These are phyloP conservation scores for Phaedon cochleariae DNA, from an alignment of 2,888 invertebrate species.

Conservation along the genomic window DNA sequence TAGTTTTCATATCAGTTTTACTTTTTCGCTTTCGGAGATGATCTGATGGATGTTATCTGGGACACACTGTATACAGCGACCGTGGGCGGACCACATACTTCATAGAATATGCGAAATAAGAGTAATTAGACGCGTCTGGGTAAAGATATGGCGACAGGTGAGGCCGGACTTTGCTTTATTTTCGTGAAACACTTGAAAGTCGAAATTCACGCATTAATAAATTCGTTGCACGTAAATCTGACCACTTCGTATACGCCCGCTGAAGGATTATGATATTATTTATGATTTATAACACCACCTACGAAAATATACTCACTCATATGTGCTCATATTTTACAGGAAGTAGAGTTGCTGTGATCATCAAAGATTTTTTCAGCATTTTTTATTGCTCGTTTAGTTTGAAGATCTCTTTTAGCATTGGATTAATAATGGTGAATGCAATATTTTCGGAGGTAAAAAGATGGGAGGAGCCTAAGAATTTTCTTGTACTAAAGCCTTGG, in stretches of 20 bases:
- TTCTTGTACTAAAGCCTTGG: too few species aligned
- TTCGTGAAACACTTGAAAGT: conserved; percentile 26
- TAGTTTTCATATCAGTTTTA: too few species aligned
- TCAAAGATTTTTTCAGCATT: too few species aligned
- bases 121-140: conserved; percentile 27
- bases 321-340: background rate
- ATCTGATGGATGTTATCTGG: too few species aligned
- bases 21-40: too few species aligned
- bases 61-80: conserved; percentile 21
- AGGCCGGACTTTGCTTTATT: conserved; percentile 24
- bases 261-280: conserved; percentile 33
- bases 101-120: conserved; percentile 24
- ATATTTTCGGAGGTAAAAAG: too few species aligned
- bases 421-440: too few species aligned
- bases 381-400: too few species aligned
- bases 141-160: conserved; percentile 28
- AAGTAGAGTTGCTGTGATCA: too few species aligned
- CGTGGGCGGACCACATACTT: conserved; percentile 29
- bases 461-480: too few species aligned
- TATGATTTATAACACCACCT: conserved; percentile 23
- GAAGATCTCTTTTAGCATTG: too few species aligned
- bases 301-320: conserved; percentile 7
- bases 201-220: conserved; percentile 31
- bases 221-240: conserved; percentile 20
- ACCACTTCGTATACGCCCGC: background rate